Percentiles rank a stretch among this genome's conserved stretches.
These are phyloP conservation scores for Amphipoea lucens DNA, from an alignment of 2,888 invertebrate genomes.

Conservation along the genomic window DNA sequence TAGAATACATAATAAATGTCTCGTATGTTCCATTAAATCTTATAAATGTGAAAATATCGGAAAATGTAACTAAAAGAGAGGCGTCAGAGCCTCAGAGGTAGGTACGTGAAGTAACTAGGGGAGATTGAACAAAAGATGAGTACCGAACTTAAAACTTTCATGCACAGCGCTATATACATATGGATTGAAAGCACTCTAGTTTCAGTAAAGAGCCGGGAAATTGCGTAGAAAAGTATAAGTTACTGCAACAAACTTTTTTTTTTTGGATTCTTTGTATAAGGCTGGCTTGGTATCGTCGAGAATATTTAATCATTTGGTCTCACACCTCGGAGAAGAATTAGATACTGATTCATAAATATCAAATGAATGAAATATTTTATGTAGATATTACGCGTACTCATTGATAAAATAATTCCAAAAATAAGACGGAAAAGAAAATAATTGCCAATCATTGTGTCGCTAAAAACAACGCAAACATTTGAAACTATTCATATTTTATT, in stretches of 20 bases:
- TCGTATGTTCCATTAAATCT: constrained; percentile 33
- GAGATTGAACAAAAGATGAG: constrained; percentile 67
- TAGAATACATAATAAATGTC: constrained; percentile 20
- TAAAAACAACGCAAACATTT: constrained; percentile 9
- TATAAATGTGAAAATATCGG: constrained; percentile 49
- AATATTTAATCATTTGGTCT: background rate
- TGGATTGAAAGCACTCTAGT: constrained; percentile 58
- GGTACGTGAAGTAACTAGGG: constrained; percentile 63
- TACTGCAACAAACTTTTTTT: constrained; percentile 14
- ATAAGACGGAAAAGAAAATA: background rate
- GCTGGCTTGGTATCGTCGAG: background rate
- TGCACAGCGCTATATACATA: constrained; percentile 58
- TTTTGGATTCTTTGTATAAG: constrained; percentile 3
- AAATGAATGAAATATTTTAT: constrained; percentile 10
- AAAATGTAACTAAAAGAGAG: constrained; percentile 52
- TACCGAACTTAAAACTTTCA: constrained; percentile 59
- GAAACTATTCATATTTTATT: constrained; percentile 44
- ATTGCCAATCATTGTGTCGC: constrained; percentile 15
- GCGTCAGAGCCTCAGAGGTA: constrained; percentile 40
- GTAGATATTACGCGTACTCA: background rate
- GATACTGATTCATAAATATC: background rate
- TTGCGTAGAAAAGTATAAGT: constrained; percentile 26
- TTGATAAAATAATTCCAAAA: constrained; percentile 7
- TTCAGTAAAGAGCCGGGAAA: constrained; percentile 43
- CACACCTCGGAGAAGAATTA: background rate